Evolutionary conservation across 2,113 vertebrate species (phyloP).

Genomic region (Scomber scombrus): DNA sequence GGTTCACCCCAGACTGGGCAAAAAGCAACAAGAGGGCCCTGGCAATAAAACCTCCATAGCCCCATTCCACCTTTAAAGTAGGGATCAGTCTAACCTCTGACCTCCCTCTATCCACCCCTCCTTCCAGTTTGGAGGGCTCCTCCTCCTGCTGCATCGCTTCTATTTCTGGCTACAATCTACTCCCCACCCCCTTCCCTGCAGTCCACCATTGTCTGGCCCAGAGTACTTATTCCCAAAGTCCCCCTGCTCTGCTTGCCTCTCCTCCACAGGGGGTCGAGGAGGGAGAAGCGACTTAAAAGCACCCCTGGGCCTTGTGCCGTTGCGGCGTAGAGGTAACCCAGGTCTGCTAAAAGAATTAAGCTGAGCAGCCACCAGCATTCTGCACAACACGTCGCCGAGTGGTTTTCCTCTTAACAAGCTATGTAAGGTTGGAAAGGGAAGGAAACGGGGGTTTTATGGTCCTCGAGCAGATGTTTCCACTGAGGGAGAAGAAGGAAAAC

Average conservation of each 20-base stretch:
- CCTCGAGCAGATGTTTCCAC: constrained; percentile 72
- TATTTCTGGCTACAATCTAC: constrained; percentile 53
- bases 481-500: constrained; percentile 53
- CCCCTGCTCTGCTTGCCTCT: constrained; percentile 61
- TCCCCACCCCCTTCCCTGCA: constrained; percentile 45
- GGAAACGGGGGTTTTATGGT: constrained; percentile 65
- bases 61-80: constrained; percentile 71
- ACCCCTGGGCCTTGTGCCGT: constrained; percentile 40
- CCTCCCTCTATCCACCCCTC: constrained; percentile 41
- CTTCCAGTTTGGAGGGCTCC: constrained; percentile 24
- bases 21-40: constrained; percentile 66
- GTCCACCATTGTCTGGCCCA: constrained; percentile 75
- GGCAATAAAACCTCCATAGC: constrained; percentile 70
- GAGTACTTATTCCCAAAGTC: constrained; percentile 71
- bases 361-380: constrained; percentile 58
- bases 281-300: constrained; percentile 68
- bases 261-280: constrained; percentile 65
- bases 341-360: constrained; percentile 80
- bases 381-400: constrained; percentile 67
- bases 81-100: constrained; percentile 76
- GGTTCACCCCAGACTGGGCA: constrained; percentile 49
- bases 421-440: constrained; percentile 52
- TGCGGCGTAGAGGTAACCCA: constrained; percentile 49
- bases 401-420: constrained; percentile 75
- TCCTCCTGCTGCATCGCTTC: constrained; percentile 36